These are phyloP conservation scores for Stegostoma tigrinum DNA, from an alignment of 2,113 vertebrate genomes.

Conservation along the genomic window DNA sequence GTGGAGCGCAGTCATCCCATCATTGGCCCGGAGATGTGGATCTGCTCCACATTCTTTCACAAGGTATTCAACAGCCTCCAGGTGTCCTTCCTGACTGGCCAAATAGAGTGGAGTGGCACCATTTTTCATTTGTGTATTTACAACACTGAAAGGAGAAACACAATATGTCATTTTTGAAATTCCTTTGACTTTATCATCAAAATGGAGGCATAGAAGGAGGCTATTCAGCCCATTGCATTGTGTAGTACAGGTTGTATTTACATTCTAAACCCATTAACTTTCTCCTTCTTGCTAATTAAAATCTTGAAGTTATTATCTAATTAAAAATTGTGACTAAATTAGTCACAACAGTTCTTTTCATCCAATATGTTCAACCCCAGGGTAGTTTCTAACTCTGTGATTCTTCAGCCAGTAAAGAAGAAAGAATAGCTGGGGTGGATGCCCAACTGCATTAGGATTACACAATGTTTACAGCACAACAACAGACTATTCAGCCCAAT, in stretches of 20 bases:
- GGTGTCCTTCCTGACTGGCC: conserved; percentile 95
- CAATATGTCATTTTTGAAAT: background rate
- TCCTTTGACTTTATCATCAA: too few species aligned
- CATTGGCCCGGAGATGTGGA: conserved; percentile 71
- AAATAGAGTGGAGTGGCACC: conserved; percentile 97
- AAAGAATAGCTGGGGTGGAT: background rate
- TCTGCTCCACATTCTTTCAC: conserved; percentile 86
- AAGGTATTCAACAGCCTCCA: conserved; percentile 88
- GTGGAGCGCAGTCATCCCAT: conserved; percentile 90
- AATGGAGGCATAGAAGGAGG: background rate
- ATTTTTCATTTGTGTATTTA: conserved; percentile 89
- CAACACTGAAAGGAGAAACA: conserved; percentile 59
- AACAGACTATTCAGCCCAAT: too few species aligned
- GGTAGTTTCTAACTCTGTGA: background rate
- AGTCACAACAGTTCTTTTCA: too few species aligned
- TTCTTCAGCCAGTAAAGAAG: background rate
- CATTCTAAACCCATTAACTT: background rate
- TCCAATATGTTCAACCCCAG: background rate
- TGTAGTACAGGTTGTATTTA: background rate
- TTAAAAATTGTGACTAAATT: background rate
- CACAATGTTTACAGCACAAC: background rate
- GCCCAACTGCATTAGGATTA: background rate
- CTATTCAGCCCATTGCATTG: background rate
- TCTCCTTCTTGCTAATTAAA: background rate
- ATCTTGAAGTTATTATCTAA: background rate